These are phyloP conservation scores for Calliopum simillimum DNA, from an alignment of 2,888 invertebrate species.

Conservation along the genomic window DNA sequence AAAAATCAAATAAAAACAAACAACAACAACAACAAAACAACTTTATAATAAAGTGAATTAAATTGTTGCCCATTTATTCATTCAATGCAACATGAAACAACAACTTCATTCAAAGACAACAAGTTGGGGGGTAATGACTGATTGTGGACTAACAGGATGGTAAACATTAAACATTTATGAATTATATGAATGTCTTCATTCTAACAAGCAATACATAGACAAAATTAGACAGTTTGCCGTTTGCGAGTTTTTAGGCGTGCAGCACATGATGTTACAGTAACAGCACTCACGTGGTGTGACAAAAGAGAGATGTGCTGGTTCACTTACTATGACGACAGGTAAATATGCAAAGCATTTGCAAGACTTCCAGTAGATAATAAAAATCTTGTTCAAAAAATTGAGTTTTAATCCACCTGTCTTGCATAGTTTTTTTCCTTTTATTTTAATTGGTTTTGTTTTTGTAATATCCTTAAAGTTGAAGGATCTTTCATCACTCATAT, in stretches of 20 bases:
- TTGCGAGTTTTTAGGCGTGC: conserved; percentile 18
- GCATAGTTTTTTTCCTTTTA: neutral
- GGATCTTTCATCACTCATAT: neutral
- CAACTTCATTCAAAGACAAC: conserved; percentile 19
- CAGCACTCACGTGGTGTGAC: no score
- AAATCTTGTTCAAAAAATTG: no score
- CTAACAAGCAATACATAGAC: neutral
- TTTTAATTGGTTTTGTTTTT: neutral
- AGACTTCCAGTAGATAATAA: no score
- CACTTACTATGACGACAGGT: no score
- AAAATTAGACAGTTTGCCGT: neutral
- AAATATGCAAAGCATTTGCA: no score
- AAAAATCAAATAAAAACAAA: conserved; percentile 15
- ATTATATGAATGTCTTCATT: conserved; percentile 26
- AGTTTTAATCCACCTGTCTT: no score
- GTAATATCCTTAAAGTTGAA: no score
- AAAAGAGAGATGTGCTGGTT: no score
- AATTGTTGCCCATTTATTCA: conserved; percentile 29
- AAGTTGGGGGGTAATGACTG: neutral
- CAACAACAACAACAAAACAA: conserved; percentile 9
- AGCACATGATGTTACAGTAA: neutral
- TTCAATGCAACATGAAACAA: neutral
- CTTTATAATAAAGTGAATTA: conserved; percentile 35
- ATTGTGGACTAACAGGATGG: neutral
- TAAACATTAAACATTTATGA: conserved; percentile 26